These are phyloP conservation scores for Reticulitermes speratus DNA, from an alignment of 1,140 invertebrate species.

Conservation along the genomic window DNA sequence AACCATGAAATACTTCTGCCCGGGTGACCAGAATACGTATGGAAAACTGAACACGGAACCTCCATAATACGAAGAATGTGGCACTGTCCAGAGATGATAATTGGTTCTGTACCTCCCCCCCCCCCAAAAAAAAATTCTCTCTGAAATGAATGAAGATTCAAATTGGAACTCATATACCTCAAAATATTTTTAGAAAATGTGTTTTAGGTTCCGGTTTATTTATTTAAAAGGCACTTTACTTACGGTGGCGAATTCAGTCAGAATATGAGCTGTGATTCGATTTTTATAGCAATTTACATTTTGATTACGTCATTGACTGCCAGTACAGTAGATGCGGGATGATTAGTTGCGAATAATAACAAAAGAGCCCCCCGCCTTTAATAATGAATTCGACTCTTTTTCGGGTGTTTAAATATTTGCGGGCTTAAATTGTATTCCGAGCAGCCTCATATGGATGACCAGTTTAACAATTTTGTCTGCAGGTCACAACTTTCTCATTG, in stretches of 20 bases:
- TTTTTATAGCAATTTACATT: constrained; percentile 4
- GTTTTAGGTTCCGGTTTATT: not conserved
- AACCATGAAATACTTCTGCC: no score
- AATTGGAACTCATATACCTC: not conserved
- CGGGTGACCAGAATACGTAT: no score
- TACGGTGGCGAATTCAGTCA: not conserved
- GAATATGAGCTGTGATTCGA: not conserved
- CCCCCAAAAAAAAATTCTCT: no score
- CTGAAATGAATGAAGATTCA: not conserved
- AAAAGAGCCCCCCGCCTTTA: not conserved
- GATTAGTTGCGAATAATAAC: not conserved
- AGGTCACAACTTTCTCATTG: no score
- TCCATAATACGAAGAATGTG: no score
- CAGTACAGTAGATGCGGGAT: not conserved
- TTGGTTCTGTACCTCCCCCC: no score
- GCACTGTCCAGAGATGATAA: no score
- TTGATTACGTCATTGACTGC: not conserved
- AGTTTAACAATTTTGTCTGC: not conserved
- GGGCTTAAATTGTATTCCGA: not conserved
- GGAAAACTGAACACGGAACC: no score
- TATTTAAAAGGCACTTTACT: not conserved
- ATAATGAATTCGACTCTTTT: not conserved
- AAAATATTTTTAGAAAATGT: not conserved
- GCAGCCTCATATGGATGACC: not conserved
- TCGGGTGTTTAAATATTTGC: not conserved